Conservation (phyloP, 2,888 invertebrate genomes). For the Phragmatobia fuliginosa region DNA sequence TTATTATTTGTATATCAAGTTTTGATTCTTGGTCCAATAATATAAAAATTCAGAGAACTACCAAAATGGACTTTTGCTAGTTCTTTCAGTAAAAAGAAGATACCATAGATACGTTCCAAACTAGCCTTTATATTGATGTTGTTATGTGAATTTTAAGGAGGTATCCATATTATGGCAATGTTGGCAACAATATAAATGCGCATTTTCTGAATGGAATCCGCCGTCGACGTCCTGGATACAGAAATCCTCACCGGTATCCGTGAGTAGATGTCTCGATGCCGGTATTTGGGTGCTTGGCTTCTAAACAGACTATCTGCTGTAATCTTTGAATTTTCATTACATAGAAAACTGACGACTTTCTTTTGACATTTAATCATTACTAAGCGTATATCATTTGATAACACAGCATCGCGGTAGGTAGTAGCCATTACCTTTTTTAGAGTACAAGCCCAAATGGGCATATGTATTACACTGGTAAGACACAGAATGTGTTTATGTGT, state of each 20-base stretch:
- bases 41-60: background rate
- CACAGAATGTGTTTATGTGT: too few relatives aligned
- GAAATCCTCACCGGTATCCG: constrained; percentile 4
- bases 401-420: too few relatives aligned
- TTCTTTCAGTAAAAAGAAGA: background rate
- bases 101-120: too few relatives aligned
- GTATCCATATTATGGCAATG: constrained; percentile 11
- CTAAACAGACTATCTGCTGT: background rate
- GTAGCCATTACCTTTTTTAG: too few relatives aligned
- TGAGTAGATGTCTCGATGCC: constrained; percentile 4
- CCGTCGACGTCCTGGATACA: constrained; percentile 1
- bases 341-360: background rate
- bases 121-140: too few relatives aligned
- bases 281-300: background rate
- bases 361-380: background rate
- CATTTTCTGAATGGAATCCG: constrained; percentile 4
- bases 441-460: too few relatives aligned
- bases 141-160: constrained; percentile 14
- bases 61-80: background rate
- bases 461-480: too few relatives aligned
- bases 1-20: too few relatives aligned
- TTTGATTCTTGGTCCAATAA: background rate
- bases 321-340: background rate
- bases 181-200: background rate
- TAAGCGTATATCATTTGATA: background rate